Evolutionary conservation across 2,113 vertebrate genomes (phyloP).

Genomic region (Cinclus cinclus): DNA sequence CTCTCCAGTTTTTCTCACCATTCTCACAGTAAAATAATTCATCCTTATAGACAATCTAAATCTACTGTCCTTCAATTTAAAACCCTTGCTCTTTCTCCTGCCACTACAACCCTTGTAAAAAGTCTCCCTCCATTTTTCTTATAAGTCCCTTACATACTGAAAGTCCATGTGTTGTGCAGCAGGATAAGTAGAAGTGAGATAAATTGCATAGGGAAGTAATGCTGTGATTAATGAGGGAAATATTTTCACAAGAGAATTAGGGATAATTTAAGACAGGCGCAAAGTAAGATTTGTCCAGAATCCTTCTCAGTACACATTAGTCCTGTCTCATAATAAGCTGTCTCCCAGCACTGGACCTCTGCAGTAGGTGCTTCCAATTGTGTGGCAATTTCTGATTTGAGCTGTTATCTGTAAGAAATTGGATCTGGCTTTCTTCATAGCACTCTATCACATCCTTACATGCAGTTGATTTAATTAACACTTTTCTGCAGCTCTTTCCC

Average conservation of each 20-base stretch:
- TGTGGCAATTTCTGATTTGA: background rate
- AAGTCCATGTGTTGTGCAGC: background rate
- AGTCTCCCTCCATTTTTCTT: background rate
- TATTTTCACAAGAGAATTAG: background rate
- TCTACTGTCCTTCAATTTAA: background rate
- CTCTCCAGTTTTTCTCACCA: background rate
- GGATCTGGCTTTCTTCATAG: background rate
- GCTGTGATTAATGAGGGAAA: background rate
- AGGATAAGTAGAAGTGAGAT: background rate
- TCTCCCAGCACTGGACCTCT: background rate
- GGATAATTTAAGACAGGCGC: background rate
- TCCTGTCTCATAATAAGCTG: background rate
- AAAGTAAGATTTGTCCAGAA: background rate
- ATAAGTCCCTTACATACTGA: background rate
- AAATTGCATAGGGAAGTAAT: background rate
- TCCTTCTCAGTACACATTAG: background rate
- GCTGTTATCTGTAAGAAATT: background rate
- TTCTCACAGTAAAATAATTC: background rate
- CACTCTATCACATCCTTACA: background rate
- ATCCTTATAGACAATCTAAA: background rate
- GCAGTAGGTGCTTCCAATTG: background rate
- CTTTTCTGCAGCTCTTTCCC: background rate
- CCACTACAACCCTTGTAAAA: background rate
- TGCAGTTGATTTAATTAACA: slow-evolving; percentile 10
- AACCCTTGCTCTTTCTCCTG: background rate